Base-by-base conservation (phyloP, 2,888 invertebrate genomes). In the Leptogaster cylindrica region DNA sequence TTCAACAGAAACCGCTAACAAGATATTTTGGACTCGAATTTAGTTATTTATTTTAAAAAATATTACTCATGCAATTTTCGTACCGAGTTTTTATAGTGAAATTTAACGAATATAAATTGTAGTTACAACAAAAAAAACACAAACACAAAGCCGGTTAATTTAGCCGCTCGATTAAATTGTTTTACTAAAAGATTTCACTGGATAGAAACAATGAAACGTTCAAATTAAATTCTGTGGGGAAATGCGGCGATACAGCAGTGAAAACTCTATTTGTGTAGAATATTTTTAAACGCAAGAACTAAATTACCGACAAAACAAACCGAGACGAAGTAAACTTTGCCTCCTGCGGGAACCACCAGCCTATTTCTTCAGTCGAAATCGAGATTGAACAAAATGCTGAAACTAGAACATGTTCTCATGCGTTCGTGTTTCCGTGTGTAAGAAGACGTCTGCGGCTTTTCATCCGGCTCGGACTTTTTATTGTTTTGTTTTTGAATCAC, bases 401-500 rank as follows among this genome's bases (percentile, higher is more conserved):
- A 55, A 55, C 55, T 55, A 55, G 55, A 55, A 55, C 55, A 55
- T 55, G 55, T 55, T 55, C 55, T 55, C 18, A 55, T 55, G 39
- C 55, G 39, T 39, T 55, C 23, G 36, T 55, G 55, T 36, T 33
- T 55, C 39, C 14, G 36, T 55, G 36, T 36, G 36, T 55, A 33
- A 31, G 55, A 55, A 55, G 55, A 55, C 31, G 33, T 33, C 55
- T 20, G 28, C 18, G 7, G 52, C 36, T 23, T 20, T 39, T 36
- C 55, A 20, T 55, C 55, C 55, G 12, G n/a, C 10, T 31, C 31
- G 18, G 33, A 36, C 51, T 31, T 31, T 23, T 6, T 55, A 39
- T 23, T 7, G 23, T 20, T 39, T 55, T 55, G 12, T 55, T 31
- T 8, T 31, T 31, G 39, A 39, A n/a, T 39, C 39, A 39, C 20